These are phyloP conservation scores for Syritta pipiens DNA, from an alignment of 2,888 invertebrate species.

Conservation along the genomic window DNA sequence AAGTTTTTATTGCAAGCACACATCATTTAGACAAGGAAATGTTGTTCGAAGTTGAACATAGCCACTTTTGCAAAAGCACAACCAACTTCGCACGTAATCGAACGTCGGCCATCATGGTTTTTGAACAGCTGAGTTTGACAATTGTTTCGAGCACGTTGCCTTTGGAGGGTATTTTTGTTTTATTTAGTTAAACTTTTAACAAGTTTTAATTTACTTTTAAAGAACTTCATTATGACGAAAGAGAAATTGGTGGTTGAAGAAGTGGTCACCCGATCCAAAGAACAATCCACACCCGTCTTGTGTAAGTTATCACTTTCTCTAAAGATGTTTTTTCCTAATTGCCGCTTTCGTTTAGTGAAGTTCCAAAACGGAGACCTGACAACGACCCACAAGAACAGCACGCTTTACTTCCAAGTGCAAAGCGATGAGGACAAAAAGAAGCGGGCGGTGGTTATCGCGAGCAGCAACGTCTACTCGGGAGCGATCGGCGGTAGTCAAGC, in stretches of 20 bases:
- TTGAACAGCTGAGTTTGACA: background rate
- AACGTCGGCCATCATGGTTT: background rate
- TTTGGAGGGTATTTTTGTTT: background rate
- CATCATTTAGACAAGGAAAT: too few species aligned
- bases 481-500: slow-evolving; percentile 48
- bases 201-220: background rate
- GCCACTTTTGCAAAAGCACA: background rate
- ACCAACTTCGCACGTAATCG: background rate
- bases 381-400: slow-evolving; percentile 65
- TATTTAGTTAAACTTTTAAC: background rate
- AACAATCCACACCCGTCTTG: slow-evolving; percentile 71
- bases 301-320: slow-evolving; percentile 71
- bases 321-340: background rate
- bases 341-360: slow-evolving; percentile 72
- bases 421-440: slow-evolving; percentile 38
- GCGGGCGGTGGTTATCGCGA: slow-evolving; percentile 72
- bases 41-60: background rate
- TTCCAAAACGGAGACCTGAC: slow-evolving; percentile 77
- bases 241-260: slow-evolving; percentile 72
- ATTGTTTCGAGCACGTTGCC: background rate
- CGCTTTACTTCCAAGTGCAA: slow-evolving; percentile 70
- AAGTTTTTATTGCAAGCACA: too few species aligned
- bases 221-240: slow-evolving; percentile 73
- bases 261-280: slow-evolving; percentile 63
- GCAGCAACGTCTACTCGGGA: slow-evolving; percentile 73